Conservation (phyloP, 2,888 invertebrate species). For the Asteroscopus sphinx region DNA sequence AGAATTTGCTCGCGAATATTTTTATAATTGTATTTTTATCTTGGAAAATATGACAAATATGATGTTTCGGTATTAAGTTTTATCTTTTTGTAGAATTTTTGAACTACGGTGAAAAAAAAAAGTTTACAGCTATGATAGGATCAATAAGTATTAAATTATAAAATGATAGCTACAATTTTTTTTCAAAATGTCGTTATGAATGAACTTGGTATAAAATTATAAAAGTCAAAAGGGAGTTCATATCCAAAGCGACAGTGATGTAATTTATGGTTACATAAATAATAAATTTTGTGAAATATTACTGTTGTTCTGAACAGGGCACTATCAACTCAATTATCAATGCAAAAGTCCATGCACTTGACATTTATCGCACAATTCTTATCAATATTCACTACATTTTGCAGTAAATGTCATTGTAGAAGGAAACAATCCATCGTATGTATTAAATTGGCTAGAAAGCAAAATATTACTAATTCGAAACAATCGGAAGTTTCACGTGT, state of each 20-base stretch:
- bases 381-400: constrained; percentile 51
- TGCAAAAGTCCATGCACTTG: constrained; percentile 67
- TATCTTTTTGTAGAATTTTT: too few relatives aligned
- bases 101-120: too few relatives aligned
- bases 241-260: constrained; percentile 17
- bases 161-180: too few relatives aligned
- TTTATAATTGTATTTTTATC: constrained; percentile 3
- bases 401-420: constrained; percentile 39
- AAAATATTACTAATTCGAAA: constrained; percentile 19
- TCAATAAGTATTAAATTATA: too few relatives aligned
- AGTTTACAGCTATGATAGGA: too few relatives aligned
- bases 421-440: constrained; percentile 27
- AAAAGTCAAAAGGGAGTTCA: constrained; percentile 3
- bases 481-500: constrained; percentile 38
- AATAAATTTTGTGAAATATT: constrained; percentile 34
- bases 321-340: constrained; percentile 55
- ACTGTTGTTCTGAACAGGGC: constrained; percentile 29
- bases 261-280: constrained; percentile 25
- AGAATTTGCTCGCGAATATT: constrained; percentile 20
- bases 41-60: background rate
- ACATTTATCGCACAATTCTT: constrained; percentile 62
- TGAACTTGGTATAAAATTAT: background rate
- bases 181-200: too few relatives aligned
- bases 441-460: constrained; percentile 9
- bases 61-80: too few relatives aligned